Evolutionary conservation across 2,113 vertebrate genomes (phyloP).

Genomic region (Diadophis punctatus): DNA sequence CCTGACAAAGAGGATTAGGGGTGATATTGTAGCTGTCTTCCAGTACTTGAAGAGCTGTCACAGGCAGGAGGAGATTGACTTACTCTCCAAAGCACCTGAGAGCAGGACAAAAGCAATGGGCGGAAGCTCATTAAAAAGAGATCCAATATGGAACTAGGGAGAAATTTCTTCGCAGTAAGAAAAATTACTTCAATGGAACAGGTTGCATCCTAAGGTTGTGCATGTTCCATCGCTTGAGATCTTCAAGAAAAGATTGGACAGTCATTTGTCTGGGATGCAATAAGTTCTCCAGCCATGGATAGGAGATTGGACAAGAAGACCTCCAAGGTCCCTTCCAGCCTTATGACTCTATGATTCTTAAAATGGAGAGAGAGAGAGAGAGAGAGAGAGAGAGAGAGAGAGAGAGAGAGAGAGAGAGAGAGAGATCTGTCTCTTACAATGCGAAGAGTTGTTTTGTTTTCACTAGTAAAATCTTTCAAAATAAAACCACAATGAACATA

Average conservation of each 20-base stretch:
- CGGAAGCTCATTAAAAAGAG: background rate
- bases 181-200: background rate
- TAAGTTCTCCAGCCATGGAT: background rate
- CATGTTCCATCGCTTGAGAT: background rate
- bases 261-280: background rate
- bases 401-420: background rate
- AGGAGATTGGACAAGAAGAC: background rate
- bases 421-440: background rate
- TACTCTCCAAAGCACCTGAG: background rate
- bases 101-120: background rate
- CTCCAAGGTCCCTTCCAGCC: background rate
- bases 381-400: too few species aligned
- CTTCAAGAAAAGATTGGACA: background rate
- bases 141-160: background rate
- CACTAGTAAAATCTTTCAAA: constrained; percentile 17
- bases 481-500: background rate
- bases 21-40: background rate
- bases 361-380: background rate
- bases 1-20: background rate
- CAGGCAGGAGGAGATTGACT: background rate
- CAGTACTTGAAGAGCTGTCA: background rate
- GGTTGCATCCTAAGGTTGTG: background rate
- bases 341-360: background rate
- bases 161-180: background rate
- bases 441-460: constrained; percentile 14